Evolutionary conservation across 1,140 invertebrate species (phyloP), one percentile per base, ranked within the genome.

Genomic region (Eciton burchellii): DNA sequence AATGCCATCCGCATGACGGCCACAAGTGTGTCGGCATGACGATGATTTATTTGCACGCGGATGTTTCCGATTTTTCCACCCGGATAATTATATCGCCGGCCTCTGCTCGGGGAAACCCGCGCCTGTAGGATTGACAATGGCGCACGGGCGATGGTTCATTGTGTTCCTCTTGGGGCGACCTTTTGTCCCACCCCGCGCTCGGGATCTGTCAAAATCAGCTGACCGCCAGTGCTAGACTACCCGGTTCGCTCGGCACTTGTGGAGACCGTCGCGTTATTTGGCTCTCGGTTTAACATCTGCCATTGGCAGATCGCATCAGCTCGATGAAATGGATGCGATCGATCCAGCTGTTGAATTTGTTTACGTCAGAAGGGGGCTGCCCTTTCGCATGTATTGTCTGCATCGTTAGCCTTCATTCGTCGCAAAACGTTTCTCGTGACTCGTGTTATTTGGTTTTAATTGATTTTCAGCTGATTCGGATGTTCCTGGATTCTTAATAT

Each of bases 171-270:
- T 24, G 65, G 57, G 26, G 26, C 41, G 62, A 65, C 19, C 81
- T 76, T 59, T 66, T 79, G 47, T 71, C 57, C 57, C n/a, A n/a
- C 70, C 43, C 35, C 49, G 19, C 57, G 19, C 35, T 49, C 52
- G 81, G 54, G 47, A 83, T 81, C 87, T 88, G 87, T 88, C 87
- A 88, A 85, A 88, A 88, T 88, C 87, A 88, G 87, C 87, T 88
- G 87, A 88, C 83, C 81, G 74, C 65, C 87, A n/a, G n/a, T n/a
- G n/a, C n/a, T n/a, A n/a, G n/a, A n/a, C n/a, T n/a, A 81, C 88
- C 86, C 86, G 81, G 84, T 76, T 82, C 52, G 59, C 35, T 52
- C 65, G 56, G 26, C 77, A 71, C 83, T 74, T 56, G 49, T 54
- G 52, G 45, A 57, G 26, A 35, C 6, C 19, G 24, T 52, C 63